Base-by-base conservation (phyloP, 2,797 vertebrate species). In the Acipenser oxyrinchus region DNA sequence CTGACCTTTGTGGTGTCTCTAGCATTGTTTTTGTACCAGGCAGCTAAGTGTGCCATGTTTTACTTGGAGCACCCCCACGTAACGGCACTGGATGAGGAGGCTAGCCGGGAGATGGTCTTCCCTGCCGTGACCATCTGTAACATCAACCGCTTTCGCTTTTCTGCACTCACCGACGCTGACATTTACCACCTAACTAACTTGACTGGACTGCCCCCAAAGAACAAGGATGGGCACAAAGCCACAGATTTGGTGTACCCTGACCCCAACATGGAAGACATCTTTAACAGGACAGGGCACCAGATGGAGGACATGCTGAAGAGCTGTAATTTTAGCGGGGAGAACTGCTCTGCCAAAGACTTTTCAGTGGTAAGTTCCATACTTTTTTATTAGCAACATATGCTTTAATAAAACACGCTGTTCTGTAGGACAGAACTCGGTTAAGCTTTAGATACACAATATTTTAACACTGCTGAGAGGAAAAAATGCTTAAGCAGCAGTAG, bases 51-150 rank as follows among this genome's bases (percentile, higher is more conserved):
- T 73, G 94, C 96, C 68, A 89, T 93, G 81, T 94, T 93, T 60
- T 99, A 97, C 93, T 90, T 99, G 84, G 92, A 94, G 82, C 93
- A 96, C 76, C 95, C 96, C 62, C 95, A 97, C 65, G 87, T 99
- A 82, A 92, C 94, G 18, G 88, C 94, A 11, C 71, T 98, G 86
- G 96, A 94, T 0, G 94, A 95, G 55, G 94, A 96, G 73, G 92
- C 93, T 18, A 89, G 83, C 75, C 91, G 89, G 0, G 93, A 91
- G 85, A 94, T 97, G 82, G 89, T 94, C 71, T 99, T 99, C 84
- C 96, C 96, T 0, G 96, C 96, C 3, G 93, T 99, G 81, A 98
- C 96, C 89, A 95, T 99, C 87, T 99, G 96, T 89, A 99, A 99
- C 87, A 95, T 98, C 86, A 99, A 99, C 88, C 95, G 96, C 71